phyloP scores from a whole-genome alignment of 2,888 invertebrate species.

The Agrotis exclamationis region DNA sequence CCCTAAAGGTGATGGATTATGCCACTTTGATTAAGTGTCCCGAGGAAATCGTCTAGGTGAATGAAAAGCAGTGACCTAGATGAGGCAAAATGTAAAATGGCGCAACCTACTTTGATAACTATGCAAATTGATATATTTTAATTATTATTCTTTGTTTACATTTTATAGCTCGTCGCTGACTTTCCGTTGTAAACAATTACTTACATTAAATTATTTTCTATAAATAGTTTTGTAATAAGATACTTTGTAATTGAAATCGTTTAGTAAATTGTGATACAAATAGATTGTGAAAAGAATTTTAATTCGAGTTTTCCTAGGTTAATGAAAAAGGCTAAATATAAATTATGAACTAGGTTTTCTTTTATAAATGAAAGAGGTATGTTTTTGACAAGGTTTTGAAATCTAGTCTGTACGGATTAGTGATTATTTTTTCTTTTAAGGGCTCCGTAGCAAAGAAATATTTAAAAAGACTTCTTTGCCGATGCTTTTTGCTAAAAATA shows the following conservation, averaged over 20 bases:
- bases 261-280: background rate
- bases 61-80: conserved; percentile 52
- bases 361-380: background rate
- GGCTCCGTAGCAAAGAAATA: too few relatives aligned
- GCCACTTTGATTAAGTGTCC: conserved; percentile 74
- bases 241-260: background rate
- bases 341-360: background rate
- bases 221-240: conserved; percentile 1
- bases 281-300: background rate
- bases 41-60: conserved; percentile 56
- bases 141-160: conserved; percentile 45
- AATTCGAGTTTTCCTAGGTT: background rate
- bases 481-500: too few relatives aligned
- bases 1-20: conserved; percentile 75
- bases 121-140: conserved; percentile 60
- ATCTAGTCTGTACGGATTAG: background rate
- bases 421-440: background rate
- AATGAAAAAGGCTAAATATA: background rate
- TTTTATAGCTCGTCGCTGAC: conserved; percentile 1
- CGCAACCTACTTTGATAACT: conserved; percentile 60
- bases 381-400: background rate
- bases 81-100: conserved; percentile 37
- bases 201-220: background rate
- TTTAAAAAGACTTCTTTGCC: too few relatives aligned
- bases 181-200: conserved; percentile 10